These are phyloP conservation scores for Paguma larvata DNA, from an alignment of 2,797 vertebrate species.

Conservation along the genomic window DNA sequence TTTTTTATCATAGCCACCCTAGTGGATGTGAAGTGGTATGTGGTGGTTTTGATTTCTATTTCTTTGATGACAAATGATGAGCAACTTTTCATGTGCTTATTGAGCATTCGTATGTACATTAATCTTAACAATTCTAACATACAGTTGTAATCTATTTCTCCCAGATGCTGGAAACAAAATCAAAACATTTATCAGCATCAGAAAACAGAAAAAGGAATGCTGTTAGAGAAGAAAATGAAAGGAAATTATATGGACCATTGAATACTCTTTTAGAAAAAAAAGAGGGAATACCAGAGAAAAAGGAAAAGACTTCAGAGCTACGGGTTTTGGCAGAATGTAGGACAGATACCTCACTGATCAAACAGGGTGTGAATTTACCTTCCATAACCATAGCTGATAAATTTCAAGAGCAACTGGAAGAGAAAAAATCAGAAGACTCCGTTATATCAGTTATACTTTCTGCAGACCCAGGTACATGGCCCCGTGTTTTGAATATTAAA, in stretches of 20 bases:
- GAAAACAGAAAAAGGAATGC: conserved; percentile 74
- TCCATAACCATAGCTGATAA: conserved; percentile 13
- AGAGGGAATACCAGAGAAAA: conserved; percentile 68
- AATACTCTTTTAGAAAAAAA: conserved; percentile 63
- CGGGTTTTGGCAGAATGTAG: conserved; percentile 38
- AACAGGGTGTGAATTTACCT: conserved; percentile 37
- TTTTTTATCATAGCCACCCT: neutral
- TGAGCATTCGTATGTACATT: neutral
- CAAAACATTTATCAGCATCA: conserved; percentile 55
- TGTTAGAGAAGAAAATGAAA: conserved; percentile 70
- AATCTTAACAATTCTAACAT: conserved; percentile 20
- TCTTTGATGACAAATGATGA: neutral
- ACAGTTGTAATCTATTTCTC: conserved; percentile 55
- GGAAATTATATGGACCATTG: conserved; percentile 23
- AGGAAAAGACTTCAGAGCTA: conserved; percentile 60
- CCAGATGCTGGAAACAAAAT: conserved; percentile 76
- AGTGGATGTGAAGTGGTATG: neutral
- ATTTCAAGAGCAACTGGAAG: conserved; percentile 63
- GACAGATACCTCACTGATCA: neutral
- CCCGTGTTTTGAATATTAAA: conserved; percentile 73
- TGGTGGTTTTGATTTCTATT: neutral
- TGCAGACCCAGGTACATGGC: conserved; percentile 81
- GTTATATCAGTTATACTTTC: conserved; percentile 57
- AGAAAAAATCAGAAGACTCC: conserved; percentile 42
- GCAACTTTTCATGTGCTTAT: conserved; percentile 16